Evolutionary conservation across 2,113 vertebrate species (phyloP).

Genomic region (Archocentrus centrarchus): DNA sequence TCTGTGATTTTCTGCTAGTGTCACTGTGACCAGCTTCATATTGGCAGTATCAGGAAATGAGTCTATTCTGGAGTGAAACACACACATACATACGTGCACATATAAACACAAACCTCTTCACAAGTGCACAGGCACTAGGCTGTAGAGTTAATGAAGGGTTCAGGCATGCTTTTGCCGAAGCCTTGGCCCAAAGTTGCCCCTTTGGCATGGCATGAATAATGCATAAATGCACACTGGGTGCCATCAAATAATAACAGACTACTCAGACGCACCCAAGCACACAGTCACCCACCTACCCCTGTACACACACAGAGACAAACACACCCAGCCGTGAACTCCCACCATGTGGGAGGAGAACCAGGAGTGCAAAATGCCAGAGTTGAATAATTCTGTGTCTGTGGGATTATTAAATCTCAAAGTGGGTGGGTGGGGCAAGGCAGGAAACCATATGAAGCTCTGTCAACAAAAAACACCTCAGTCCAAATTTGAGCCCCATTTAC

Average conservation of each 20-base stretch:
- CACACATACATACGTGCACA: conserved; percentile 25
- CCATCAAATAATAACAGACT: conserved; percentile 80
- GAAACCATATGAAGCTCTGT: conserved; percentile 22
- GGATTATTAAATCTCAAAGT: conserved; percentile 67
- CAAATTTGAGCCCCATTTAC: not conserved
- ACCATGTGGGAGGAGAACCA: conserved; percentile 53
- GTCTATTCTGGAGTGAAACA: conserved; percentile 38
- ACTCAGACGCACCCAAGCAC: conserved; percentile 52
- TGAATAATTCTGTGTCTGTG: conserved; percentile 77
- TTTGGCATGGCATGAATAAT: conserved; percentile 75
- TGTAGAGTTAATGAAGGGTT: conserved; percentile 57
- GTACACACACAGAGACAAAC: conserved; percentile 20
- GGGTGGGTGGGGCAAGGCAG: conserved; percentile 17
- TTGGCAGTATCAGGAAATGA: conserved; percentile 47
- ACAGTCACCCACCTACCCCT: conserved; percentile 27
- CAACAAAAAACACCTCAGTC: conserved; percentile 28
- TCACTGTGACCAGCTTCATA: conserved; percentile 48
- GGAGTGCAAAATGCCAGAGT: conserved; percentile 72
- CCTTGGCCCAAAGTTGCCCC: conserved; percentile 68
- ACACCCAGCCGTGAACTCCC: conserved; percentile 53
- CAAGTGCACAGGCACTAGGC: conserved; percentile 8
- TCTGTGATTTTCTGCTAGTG: conserved; percentile 55
- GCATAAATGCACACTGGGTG: conserved; percentile 59
- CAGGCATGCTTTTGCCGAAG: conserved; percentile 61
- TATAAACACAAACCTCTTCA: not conserved